phyloP scores from a whole-genome alignment of 1,140 invertebrate species.

The Drosophila kikkawai region DNA sequence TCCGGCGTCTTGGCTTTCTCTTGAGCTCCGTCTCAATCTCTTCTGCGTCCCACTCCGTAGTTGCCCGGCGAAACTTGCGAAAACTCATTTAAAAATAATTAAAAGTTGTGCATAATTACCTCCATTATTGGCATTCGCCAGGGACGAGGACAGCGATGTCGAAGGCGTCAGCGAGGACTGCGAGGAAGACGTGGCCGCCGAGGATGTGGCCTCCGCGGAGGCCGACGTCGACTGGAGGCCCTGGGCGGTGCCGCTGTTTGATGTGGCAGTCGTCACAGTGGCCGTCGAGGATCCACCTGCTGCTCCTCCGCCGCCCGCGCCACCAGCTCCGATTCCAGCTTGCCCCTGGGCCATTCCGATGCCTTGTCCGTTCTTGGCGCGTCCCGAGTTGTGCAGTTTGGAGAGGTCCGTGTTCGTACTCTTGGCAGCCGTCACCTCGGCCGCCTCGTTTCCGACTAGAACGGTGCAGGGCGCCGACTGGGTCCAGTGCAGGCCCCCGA shows the following conservation, averaged over 20 bases:
- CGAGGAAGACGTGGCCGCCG: constrained; percentile 72
- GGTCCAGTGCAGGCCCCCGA: constrained; percentile 92
- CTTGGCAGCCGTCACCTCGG: constrained; percentile 83
- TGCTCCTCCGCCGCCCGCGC: constrained; percentile 77
- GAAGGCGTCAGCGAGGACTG: constrained; percentile 73
- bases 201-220: constrained; percentile 71
- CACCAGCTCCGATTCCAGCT: constrained; percentile 85
- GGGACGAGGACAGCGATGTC: constrained; percentile 76
- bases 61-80: constrained; percentile 59
- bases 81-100: constrained; percentile 85
- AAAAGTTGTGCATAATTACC: constrained; percentile 85
- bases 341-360: constrained; percentile 84
- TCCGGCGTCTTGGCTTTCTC: constrained; percentile 29
- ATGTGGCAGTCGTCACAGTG: constrained; percentile 70
- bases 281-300: constrained; percentile 51
- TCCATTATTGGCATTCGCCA: constrained; percentile 85
- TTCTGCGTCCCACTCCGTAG: background rate
- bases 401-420: constrained; percentile 84
- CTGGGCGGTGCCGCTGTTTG: constrained; percentile 72
- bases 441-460: constrained; percentile 89
- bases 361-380: constrained; percentile 87
- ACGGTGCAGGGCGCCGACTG: constrained; percentile 93
- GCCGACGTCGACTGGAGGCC: constrained; percentile 75
- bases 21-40: constrained; percentile 10
- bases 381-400: constrained; percentile 85